Evolutionary conservation across 1,140 invertebrate genomes (phyloP).

Genomic region (Oscheius sp.): DNA sequence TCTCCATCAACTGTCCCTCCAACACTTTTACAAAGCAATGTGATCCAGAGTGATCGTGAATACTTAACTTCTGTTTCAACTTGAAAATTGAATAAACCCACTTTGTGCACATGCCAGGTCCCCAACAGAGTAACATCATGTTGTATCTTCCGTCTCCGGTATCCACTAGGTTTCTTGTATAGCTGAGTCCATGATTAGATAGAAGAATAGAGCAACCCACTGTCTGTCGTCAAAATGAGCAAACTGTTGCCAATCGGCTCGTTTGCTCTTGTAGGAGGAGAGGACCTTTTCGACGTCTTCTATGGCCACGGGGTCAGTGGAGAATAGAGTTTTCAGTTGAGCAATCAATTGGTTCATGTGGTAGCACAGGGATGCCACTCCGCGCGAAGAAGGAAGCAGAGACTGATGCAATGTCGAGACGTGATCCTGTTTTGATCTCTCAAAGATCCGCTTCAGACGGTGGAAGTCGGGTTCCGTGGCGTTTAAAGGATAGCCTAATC

Average conservation of each 20-base stretch:
- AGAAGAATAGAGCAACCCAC: constrained; percentile 28
- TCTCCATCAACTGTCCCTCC: constrained; percentile 68
- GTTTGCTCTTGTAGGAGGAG: constrained; percentile 50
- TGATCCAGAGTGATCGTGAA: constrained; percentile 91
- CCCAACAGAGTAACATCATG: constrained; percentile 94
- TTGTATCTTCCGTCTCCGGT: constrained; percentile 95
- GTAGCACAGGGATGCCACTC: neutral
- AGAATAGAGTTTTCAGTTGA: constrained; percentile 47
- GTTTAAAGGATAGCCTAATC: too few relatives aligned
- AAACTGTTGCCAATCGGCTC: constrained; percentile 49
- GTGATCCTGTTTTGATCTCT: too few relatives aligned
- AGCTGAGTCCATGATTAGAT: constrained; percentile 66
- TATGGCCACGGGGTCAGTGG: constrained; percentile 49
- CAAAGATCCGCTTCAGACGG: too few relatives aligned
- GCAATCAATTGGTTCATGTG: constrained; percentile 28
- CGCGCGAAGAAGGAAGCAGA: neutral
- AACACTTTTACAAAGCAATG: constrained; percentile 94
- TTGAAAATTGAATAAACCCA: constrained; percentile 5
- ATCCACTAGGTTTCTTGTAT: constrained; percentile 89
- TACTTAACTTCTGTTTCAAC: constrained; percentile 64
- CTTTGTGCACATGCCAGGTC: constrained; percentile 81
- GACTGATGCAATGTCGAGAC: constrained; percentile 5
- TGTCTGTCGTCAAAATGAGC: constrained; percentile 54
- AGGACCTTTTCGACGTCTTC: constrained; percentile 51
- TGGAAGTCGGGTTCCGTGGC: too few relatives aligned